phyloP scores from a whole-genome alignment of 1,140 invertebrate genomes.

The Hormaphis cornu region DNA sequence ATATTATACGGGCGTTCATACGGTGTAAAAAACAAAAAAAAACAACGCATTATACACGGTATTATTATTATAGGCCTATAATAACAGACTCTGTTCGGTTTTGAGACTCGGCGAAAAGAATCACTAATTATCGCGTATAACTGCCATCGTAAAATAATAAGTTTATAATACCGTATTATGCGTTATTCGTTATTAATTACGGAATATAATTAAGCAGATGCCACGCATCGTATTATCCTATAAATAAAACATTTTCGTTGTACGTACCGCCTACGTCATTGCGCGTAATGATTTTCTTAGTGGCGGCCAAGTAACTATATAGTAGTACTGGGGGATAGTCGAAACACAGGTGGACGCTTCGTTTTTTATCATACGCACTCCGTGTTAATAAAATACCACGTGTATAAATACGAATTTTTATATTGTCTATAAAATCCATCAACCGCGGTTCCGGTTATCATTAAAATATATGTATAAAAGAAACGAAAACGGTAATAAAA shows the following conservation, averaged over 20 bases:
- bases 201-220: background rate
- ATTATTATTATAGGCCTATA: no score
- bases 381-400: no score
- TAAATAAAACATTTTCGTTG: constrained; percentile 9
- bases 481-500: constrained; percentile 1
- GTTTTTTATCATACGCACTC: background rate
- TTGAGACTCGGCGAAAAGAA: background rate
- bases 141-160: background rate
- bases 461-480: background rate
- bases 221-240: background rate
- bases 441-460: constrained; percentile 2
- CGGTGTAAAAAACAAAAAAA: no score
- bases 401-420: background rate
- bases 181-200: background rate
- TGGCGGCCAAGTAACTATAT: no score
- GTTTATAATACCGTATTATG: background rate
- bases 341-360: constrained; percentile 1
- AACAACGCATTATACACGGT: no score
- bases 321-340: no score
- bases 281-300: background rate
- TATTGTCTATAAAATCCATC: background rate
- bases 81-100: background rate
- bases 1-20: no score
- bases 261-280: background rate
- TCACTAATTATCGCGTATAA: background rate